Evolutionary conservation across 23 tunicate genomes (phyloP).

Genomic region (Halocynthia aurantium): DNA sequence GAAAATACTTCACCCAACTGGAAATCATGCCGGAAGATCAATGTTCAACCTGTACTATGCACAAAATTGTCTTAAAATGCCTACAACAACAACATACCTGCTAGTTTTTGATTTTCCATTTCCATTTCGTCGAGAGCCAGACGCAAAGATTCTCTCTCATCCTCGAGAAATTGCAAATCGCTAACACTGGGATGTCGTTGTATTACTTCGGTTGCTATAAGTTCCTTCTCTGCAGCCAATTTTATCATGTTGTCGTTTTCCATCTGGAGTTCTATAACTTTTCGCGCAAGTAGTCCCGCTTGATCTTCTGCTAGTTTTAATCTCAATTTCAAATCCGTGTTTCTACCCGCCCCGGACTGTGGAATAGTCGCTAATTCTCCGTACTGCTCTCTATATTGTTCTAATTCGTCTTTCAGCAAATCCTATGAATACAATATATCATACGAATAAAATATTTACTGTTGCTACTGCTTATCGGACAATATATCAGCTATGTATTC

Average conservation of each 20-base stretch:
- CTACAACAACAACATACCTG: slow-evolving; percentile 5
- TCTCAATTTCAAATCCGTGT: slow-evolving; percentile 19
- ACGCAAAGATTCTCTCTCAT: slow-evolving; percentile 66
- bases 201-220: slow-evolving; percentile 18
- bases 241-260: slow-evolving; percentile 62
- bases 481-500: neutral
- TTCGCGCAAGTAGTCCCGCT: slow-evolving; percentile 49
- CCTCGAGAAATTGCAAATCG: slow-evolving; percentile 82
- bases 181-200: slow-evolving; percentile 32
- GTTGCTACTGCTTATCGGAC: neutral
- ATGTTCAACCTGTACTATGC: too few species aligned
- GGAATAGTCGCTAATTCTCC: slow-evolving; percentile 19
- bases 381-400: slow-evolving; percentile 11
- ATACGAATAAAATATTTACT: neutral
- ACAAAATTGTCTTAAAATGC: too few species aligned
- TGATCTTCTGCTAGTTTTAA: slow-evolving; percentile 67
- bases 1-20: too few species aligned
- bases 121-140: slow-evolving; percentile 62
- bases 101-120: slow-evolving; percentile 49
- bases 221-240: slow-evolving; percentile 22
- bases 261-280: slow-evolving; percentile 44
- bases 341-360: slow-evolving; percentile 7
- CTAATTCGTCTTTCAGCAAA: slow-evolving; percentile 15
- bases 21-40: too few species aligned
- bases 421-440: slow-evolving; percentile 8